Percentiles rank a stretch among this genome's conserved stretches.
These are phyloP conservation scores for Mermis nigrescens DNA, from an alignment of 2,888 invertebrate species.

Conservation along the genomic window DNA sequence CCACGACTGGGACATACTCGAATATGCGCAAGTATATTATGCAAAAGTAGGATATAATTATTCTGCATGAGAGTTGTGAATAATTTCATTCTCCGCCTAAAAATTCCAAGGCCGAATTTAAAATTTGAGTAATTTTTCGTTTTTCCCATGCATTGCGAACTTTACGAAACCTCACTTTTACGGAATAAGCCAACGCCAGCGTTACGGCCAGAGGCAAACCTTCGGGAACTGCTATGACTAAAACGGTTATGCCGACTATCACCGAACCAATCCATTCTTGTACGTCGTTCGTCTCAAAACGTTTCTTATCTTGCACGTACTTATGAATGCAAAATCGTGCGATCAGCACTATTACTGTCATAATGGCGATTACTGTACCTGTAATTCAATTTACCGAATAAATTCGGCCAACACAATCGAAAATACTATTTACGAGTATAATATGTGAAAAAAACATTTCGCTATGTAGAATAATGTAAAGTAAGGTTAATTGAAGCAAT, in stretches of 20 bases:
- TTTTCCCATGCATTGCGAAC: too few relatives aligned
- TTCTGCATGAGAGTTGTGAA: too few relatives aligned
- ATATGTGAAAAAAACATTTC: too few relatives aligned
- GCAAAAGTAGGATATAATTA: too few relatives aligned
- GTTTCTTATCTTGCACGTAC: constrained; percentile 38
- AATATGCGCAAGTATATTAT: too few relatives aligned
- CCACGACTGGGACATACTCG: too few relatives aligned
- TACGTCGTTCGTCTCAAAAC: constrained; percentile 17
- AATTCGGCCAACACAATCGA: not conserved
- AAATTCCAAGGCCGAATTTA: too few relatives aligned
- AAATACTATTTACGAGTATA: too few relatives aligned
- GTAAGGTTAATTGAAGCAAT: not conserved
- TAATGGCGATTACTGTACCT: constrained; percentile 28
- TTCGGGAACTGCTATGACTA: constrained; percentile 31
- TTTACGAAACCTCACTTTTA: constrained; percentile 10
- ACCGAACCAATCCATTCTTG: constrained; percentile 13
- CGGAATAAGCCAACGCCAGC: constrained; percentile 20
- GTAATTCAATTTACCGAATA: constrained; percentile 9
- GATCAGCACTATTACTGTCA: constrained; percentile 28
- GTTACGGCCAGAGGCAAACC: constrained; percentile 37
- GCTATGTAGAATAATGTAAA: too few relatives aligned
- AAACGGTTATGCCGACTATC: constrained; percentile 15
- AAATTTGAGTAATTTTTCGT: too few relatives aligned
- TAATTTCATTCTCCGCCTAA: too few relatives aligned
- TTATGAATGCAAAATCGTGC: constrained; percentile 26